Evolutionary conservation across 2,888 invertebrate genomes (phyloP).

Genomic region (Epistrophe eligans): DNA sequence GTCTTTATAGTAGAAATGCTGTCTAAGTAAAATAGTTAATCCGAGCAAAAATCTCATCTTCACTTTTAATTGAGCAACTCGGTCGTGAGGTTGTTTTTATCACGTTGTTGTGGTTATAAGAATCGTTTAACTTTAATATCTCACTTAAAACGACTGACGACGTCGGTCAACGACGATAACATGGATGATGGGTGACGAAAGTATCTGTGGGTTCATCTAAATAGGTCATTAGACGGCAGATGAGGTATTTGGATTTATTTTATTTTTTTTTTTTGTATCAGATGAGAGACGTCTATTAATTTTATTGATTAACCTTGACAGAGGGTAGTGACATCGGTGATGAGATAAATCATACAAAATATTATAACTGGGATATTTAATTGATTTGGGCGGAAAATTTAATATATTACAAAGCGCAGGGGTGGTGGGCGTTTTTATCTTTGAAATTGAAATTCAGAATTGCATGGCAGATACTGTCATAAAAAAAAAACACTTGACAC

Average conservation of each 20-base stretch:
- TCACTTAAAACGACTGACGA: constrained; percentile 43
- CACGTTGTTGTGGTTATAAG: constrained; percentile 51
- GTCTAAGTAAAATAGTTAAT: constrained; percentile 62
- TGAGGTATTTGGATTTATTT: constrained; percentile 29
- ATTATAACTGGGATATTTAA: constrained; percentile 45
- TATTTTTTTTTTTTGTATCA: constrained; percentile 1
- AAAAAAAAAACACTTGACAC: constrained; percentile 64
- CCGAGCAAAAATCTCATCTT: constrained; percentile 61
- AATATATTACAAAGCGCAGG: neutral
- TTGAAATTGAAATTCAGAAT: constrained; percentile 14
- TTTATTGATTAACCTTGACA: constrained; percentile 70
- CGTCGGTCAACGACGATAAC: neutral
- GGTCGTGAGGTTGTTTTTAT: constrained; percentile 43
- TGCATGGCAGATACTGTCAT: neutral
- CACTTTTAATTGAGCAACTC: constrained; percentile 60
- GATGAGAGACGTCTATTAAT: constrained; percentile 39
- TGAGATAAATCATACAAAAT: constrained; percentile 17
- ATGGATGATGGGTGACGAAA: neutral
- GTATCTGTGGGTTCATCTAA: constrained; percentile 64
- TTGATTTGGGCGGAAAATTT: constrained; percentile 53
- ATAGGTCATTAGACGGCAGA: constrained; percentile 66
- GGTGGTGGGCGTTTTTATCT: neutral
- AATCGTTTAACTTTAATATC: constrained; percentile 65
- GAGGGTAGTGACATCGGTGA: constrained; percentile 33
- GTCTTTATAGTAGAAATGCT: neutral